phyloP scores from a whole-genome alignment of 2,113 vertebrate genomes.

The Collichthys lucidus region DNA sequence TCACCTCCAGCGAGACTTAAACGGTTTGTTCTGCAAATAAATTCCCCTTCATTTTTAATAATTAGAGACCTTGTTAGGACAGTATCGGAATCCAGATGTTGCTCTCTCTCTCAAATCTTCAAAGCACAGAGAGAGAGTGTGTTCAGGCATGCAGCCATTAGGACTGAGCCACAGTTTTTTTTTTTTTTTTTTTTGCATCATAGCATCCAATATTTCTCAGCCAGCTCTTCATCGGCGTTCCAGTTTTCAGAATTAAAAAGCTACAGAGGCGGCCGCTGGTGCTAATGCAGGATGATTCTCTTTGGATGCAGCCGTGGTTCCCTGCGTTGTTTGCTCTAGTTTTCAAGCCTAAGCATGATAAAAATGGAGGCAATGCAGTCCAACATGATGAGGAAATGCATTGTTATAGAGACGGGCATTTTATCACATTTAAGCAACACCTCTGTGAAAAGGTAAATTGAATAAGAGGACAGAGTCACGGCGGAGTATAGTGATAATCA shows the following conservation, averaged over 20 bases:
- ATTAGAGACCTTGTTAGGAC: not conserved
- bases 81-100: conserved; percentile 20
- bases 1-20: conserved; percentile 21
- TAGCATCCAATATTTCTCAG: not conserved
- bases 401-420: not conserved
- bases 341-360: not conserved
- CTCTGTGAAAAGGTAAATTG: not conserved
- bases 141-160: conserved; percentile 29
- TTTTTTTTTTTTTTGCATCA: not conserved
- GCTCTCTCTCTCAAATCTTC: conserved; percentile 6
- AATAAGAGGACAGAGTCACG: not conserved
- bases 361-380: not conserved
- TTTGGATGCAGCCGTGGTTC: not conserved
- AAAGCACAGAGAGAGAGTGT: conserved; percentile 9
- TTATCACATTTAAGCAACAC: not conserved
- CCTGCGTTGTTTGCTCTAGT: not conserved
- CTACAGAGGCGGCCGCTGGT: not conserved
- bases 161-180: conserved; percentile 8
- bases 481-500: not conserved
- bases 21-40: conserved; percentile 40
- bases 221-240: not conserved
- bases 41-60: conserved; percentile 11
- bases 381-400: not conserved
- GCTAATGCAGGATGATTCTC: not conserved
- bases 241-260: conserved; percentile 16